Evolutionary conservation across 92 coral and sea anemone species (phyloP).

Genomic region (Pocillopora grandis): DNA sequence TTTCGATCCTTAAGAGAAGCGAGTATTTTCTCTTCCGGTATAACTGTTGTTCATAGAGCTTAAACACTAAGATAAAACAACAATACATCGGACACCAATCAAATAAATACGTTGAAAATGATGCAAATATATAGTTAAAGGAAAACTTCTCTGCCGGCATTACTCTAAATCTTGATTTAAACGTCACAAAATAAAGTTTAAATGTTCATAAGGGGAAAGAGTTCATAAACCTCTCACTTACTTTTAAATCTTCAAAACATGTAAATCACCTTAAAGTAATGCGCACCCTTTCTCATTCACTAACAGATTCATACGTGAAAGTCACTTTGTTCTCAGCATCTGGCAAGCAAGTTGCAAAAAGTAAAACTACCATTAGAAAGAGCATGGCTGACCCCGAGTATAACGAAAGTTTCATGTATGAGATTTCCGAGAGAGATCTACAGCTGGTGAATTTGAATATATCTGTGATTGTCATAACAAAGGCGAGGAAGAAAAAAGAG

Average conservation of each 20-base stretch:
- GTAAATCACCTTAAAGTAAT: slow-evolving; percentile 7
- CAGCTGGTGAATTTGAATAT: slow-evolving; percentile 91
- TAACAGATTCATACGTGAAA: slow-evolving; percentile 98
- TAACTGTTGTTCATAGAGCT: too few species aligned
- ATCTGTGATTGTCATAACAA: slow-evolving; percentile 89
- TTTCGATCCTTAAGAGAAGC: too few species aligned
- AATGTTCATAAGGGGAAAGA: background rate
- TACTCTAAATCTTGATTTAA: background rate
- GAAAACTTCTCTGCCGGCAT: too few species aligned
- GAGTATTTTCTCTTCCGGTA: too few species aligned
- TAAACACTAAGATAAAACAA: background rate
- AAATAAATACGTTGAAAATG: background rate
- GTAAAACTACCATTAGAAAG: slow-evolving; percentile 98
- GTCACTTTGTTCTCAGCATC: slow-evolving; percentile 93
- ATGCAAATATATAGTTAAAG: background rate
- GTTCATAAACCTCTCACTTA: background rate
- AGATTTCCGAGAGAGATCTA: slow-evolving; percentile 98
- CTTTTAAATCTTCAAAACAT: slow-evolving; percentile 9
- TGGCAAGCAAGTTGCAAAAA: slow-evolving; percentile 98
- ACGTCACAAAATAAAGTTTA: background rate
- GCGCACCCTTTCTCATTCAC: slow-evolving; percentile 42
- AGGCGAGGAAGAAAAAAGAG: slow-evolving; percentile 93
- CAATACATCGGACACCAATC: background rate
- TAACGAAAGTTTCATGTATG: slow-evolving; percentile 98
- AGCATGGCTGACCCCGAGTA: slow-evolving; percentile 99